phyloP scores from a whole-genome alignment of 1,140 invertebrate genomes.

The Hesperophylax magnus region DNA sequence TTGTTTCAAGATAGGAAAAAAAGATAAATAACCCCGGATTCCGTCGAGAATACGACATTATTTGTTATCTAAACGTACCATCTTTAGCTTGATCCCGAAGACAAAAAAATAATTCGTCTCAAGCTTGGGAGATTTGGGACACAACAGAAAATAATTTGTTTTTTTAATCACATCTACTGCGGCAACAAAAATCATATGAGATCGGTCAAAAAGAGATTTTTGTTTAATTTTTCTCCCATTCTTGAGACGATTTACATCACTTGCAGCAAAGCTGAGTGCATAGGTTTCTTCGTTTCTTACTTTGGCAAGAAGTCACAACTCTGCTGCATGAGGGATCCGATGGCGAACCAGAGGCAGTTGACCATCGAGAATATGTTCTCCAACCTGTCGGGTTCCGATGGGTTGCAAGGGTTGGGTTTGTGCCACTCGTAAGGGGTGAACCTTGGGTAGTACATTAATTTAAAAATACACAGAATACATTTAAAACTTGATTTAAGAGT shows the following conservation, averaged over 20 bases:
- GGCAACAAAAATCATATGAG: no score
- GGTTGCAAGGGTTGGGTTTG: conserved; percentile 87
- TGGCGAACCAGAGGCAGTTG: conserved; percentile 96
- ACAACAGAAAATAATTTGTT: no score
- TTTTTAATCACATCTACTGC: no score
- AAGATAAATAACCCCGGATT: conserved; percentile 13
- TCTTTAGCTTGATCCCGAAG: no score
- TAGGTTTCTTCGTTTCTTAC: conserved; percentile 72
- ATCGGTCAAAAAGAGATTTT: no score
- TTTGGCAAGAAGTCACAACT: conserved; percentile 92
- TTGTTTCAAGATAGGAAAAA: conserved; percentile 1
- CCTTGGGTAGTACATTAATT: conserved; percentile 65
- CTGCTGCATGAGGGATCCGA: conserved; percentile 94
- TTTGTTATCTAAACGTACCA: no score
- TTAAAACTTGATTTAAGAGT: no score
- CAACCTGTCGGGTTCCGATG: conserved; percentile 76
- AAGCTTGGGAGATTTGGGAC: no score
- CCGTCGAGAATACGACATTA: no score
- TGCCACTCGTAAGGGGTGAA: conserved; percentile 96
- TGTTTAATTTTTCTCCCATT: no score
- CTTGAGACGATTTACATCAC: background rate
- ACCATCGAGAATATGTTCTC: conserved; percentile 94
- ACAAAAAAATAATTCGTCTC: no score
- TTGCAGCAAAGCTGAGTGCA: background rate
- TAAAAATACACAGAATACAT: background rate